Evolutionary conservation across 2,888 invertebrate species (phyloP).

Genomic region (Terebella lapidaria): DNA sequence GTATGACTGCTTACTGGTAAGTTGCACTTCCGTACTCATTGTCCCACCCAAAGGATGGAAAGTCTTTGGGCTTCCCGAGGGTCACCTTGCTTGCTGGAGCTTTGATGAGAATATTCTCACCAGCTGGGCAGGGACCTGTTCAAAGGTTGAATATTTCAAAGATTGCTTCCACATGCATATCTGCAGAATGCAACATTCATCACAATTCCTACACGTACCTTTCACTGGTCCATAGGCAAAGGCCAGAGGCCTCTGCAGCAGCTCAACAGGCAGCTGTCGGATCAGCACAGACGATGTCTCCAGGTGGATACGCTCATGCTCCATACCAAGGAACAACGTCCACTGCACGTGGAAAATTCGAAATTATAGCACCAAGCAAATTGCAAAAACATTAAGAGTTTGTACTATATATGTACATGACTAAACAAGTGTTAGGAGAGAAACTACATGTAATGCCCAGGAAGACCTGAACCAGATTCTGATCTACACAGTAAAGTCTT

Average conservation of each 20-base stretch:
- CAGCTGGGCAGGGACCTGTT: background rate
- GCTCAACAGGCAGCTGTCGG: slow-evolving; percentile 42
- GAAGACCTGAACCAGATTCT: too few species aligned
- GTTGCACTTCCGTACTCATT: slow-evolving; percentile 44
- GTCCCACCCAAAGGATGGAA: slow-evolving; percentile 52
- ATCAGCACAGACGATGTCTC: slow-evolving; percentile 51
- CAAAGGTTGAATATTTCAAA: background rate
- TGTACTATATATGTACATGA: too few species aligned
- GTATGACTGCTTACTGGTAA: slow-evolving; percentile 18
- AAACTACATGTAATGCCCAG: too few species aligned
- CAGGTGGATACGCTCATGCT: slow-evolving; percentile 50
- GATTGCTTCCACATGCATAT: background rate
- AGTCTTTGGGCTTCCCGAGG: slow-evolving; percentile 42
- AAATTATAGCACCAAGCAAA: too few species aligned
- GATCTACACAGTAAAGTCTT: too few species aligned
- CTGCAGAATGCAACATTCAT: background rate
- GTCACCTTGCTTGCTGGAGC: slow-evolving; percentile 32
- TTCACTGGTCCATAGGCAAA: slow-evolving; percentile 43
- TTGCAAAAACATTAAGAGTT: too few species aligned
- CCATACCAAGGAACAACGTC: slow-evolving; percentile 50
- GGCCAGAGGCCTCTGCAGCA: slow-evolving; percentile 37
- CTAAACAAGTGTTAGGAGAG: too few species aligned
- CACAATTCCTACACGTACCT: background rate
- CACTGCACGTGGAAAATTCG: slow-evolving; percentile 34
- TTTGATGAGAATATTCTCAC: slow-evolving; percentile 23